Evolutionary conservation across 2,797 vertebrate species (phyloP).

Genomic region (Notoglanidium macrostoma): DNA sequence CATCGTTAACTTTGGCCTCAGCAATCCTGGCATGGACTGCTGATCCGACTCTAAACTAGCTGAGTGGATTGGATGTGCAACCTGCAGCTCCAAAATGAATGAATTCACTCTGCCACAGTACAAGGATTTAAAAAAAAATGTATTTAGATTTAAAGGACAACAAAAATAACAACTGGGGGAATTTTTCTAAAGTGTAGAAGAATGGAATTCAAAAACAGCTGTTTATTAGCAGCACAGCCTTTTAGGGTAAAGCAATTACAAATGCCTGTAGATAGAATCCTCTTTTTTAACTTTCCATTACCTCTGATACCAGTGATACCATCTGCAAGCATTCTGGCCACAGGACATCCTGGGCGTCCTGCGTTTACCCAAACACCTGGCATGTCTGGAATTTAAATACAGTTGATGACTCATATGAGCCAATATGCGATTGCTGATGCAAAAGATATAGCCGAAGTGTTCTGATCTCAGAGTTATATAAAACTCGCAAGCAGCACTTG

Average conservation of each 20-base stretch:
- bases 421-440: not conserved
- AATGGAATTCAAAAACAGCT: not conserved
- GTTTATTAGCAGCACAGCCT: not conserved
- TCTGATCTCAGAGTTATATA: conserved; percentile 16
- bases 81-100: not conserved
- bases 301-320: not conserved
- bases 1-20: not conserved
- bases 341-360: not conserved
- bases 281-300: not conserved
- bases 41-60: not conserved
- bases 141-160: not conserved
- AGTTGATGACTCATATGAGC: conserved; percentile 9
- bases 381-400: conserved; percentile 11
- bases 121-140: not conserved
- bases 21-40: not conserved
- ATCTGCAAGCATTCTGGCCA: not conserved
- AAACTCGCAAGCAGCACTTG: conserved; percentile 31
- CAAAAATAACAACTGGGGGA: not conserved
- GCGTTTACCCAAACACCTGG: conserved; percentile 20
- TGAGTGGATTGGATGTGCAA: not conserved
- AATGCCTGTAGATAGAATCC: not conserved
- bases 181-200: not conserved
- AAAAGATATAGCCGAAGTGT: not conserved
- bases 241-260: not conserved
- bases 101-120: not conserved